A percentile compares a stretch with the other conserved stretches of the same genome.
phyloP scores from a whole-genome alignment of 2,888 invertebrate species.

The Dryocosmus kuriphilus region DNA sequence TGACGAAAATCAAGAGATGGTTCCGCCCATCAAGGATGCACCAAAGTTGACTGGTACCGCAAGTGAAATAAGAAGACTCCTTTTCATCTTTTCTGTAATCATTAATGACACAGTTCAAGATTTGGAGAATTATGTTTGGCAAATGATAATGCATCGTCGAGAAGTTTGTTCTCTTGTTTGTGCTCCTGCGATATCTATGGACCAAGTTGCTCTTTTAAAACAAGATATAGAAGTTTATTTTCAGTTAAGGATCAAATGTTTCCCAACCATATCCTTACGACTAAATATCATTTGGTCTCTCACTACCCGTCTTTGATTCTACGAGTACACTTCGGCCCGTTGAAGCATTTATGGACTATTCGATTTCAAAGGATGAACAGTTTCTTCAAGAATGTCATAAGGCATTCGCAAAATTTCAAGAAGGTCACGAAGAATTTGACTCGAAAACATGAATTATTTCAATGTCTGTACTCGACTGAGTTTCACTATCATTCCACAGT shows the following conservation, averaged over 20 bases:
- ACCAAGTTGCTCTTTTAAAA: conserved; percentile 45
- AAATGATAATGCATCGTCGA: not conserved
- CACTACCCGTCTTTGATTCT: conserved; percentile 22
- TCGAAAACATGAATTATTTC: too few relatives aligned
- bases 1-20: not conserved
- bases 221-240: conserved; percentile 40
- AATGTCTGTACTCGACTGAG: too few relatives aligned
- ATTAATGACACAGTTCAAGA: conserved; percentile 46
- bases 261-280: too few relatives aligned
- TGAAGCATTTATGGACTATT: conserved; percentile 56
- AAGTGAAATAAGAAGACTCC: conserved; percentile 38
- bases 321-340: conserved; percentile 53
- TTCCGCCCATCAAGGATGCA: not conserved
- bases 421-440: too few relatives aligned
- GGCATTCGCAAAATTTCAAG: too few relatives aligned
- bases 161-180: not conserved
- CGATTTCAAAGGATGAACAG: conserved; percentile 60
- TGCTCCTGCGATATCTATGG: not conserved
- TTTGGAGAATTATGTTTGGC: not conserved
- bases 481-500: too few relatives aligned
- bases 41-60: conserved; percentile 36
- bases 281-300: not conserved
- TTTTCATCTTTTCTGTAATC: not conserved
- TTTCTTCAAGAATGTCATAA: conserved; percentile 46
- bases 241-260: too few relatives aligned